A percentile compares a stretch with the other conserved stretches of the same genome.
These are phyloP conservation scores for Eurystomus glaucurus DNA, from an alignment of 2,797 vertebrate species.

Conservation along the genomic window DNA sequence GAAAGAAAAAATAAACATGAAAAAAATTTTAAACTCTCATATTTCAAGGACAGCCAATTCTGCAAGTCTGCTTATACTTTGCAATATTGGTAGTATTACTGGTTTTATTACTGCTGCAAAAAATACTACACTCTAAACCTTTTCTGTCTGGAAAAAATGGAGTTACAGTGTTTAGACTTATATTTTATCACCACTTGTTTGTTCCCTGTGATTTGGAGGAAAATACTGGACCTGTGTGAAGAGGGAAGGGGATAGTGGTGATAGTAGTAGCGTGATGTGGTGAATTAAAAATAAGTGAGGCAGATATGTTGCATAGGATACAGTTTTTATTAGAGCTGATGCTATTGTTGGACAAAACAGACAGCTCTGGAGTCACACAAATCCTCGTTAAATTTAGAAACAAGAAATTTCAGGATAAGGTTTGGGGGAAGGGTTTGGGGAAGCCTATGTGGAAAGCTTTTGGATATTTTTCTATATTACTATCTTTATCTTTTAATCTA, in stretches of 20 bases:
- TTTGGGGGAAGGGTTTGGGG: background rate
- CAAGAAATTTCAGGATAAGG: background rate
- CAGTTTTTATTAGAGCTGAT: background rate
- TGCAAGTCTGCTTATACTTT: background rate
- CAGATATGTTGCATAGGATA: background rate
- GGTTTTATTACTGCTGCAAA: background rate
- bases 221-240: background rate
- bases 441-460: background rate
- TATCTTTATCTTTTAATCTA: background rate
- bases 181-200: background rate
- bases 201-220: background rate
- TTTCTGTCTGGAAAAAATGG: background rate
- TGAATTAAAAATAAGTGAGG: background rate
- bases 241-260: background rate
- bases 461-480: background rate
- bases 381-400: slow-evolving; percentile 16
- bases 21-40: background rate
- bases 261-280: background rate
- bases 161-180: background rate
- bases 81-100: background rate
- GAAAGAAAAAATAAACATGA: background rate
- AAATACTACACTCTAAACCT: background rate
- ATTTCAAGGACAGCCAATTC: background rate
- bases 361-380: background rate
- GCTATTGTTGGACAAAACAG: background rate